phyloP scores from a whole-genome alignment of 2,113 vertebrate species.

The Nyctibius bracteatus region DNA sequence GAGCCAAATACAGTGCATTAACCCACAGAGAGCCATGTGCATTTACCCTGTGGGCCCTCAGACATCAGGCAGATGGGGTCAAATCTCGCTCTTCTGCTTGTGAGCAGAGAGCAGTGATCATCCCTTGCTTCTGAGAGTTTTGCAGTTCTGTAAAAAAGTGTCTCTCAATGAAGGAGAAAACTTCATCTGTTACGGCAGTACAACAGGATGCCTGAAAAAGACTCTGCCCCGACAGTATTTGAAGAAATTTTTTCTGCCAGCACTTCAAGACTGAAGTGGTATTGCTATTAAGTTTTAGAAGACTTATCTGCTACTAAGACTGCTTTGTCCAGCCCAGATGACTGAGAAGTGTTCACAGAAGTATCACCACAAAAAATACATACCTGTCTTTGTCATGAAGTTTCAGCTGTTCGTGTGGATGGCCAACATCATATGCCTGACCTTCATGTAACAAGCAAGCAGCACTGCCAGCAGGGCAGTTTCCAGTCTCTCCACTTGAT shows the following conservation, averaged over 20 bases:
- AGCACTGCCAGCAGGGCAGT: conserved; percentile 78
- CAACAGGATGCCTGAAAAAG: not conserved
- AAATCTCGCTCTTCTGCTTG: not conserved
- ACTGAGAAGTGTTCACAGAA: not conserved
- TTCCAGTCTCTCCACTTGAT: conserved; percentile 41
- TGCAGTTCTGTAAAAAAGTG: not conserved
- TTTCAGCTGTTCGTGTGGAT: conserved; percentile 73
- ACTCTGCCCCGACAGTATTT: not conserved
- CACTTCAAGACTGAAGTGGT: not conserved
- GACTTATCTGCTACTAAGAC: not conserved
- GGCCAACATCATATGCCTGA: conserved; percentile 78
- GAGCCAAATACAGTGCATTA: not conserved
- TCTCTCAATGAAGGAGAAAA: not conserved
- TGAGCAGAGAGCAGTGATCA: not conserved
- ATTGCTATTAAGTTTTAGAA: not conserved
- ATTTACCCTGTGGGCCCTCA: not conserved
- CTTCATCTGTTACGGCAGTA: not conserved
- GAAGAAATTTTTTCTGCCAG: not conserved
- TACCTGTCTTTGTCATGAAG: conserved; percentile 82
- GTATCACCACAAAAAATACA: not conserved
- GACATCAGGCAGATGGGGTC: not conserved
- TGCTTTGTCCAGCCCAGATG: not conserved
- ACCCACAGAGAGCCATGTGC: not conserved
- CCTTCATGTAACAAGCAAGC: conserved; percentile 81
- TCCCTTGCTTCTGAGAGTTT: not conserved